Evolutionary conservation across 2,797 vertebrate species (phyloP), one percentile per base, ranked within the genome.

Genomic region (Bradypodion ventrale): DNA sequence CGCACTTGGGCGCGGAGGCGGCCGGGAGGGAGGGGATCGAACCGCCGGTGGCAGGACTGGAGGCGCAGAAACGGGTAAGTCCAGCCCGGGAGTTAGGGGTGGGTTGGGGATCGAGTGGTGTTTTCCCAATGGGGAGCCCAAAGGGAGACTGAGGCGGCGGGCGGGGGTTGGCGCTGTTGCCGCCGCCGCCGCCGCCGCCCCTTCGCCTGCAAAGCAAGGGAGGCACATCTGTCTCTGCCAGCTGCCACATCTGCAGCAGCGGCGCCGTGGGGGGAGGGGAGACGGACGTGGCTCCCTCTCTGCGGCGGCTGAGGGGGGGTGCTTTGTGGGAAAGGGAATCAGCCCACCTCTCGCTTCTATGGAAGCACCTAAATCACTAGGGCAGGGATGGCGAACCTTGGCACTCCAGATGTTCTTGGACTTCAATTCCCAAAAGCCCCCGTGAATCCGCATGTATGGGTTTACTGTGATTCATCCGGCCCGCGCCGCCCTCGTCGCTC

Each of bases 181-280:
- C 72, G 5, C 56, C 15, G 27, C 5, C 27, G 27, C 5, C 27
- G n/a, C 65, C 5, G 66, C n/a, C 2, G 29, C 3, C 1, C 66
- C 19, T 21, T 16, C 70, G 27, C 19, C 5, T 21, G 44, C 13
- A 19, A 21, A 25, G 32, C 19, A 23, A 1, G 84, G 84, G 84
- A 85, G 75, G 75, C 91, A 35, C 92, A 85, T 85, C 92, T 89
- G 90, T 83, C 76, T 52, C 72, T 49, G 60, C 91, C 93, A 81
- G 93, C 91, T 93, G 91, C 87, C 56, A 83, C 92, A 88, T 89
- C 93, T 93, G 93, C 91, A 84, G 88, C 84, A 21, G 82, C 80
- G 49, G 46, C 35, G 44, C 42, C 60, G n/a, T n/a, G n/a, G n/a
- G n/a, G n/a, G n/a, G n/a, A n/a, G n/a, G n/a, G n/a, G n/a, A n/a